Percentiles rank a stretch among this genome's conserved stretches.
Conservation (phyloP, 2,113 vertebrate genomes). For the Pachyramphus minor region DNA sequence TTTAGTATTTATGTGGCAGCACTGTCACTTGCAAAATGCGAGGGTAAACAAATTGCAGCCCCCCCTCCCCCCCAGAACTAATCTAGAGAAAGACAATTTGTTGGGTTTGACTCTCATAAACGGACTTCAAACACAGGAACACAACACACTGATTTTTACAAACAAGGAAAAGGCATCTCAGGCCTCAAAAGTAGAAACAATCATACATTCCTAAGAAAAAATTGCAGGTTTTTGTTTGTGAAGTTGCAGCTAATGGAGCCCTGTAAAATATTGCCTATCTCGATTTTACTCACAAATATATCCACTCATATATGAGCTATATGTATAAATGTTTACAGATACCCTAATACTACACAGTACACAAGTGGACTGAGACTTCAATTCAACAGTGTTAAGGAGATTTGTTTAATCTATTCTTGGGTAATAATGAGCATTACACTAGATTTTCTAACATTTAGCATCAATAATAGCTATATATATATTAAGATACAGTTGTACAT, state of each 20-base stretch:
- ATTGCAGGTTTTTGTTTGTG: background rate
- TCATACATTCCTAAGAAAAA: background rate
- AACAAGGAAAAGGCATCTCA: background rate
- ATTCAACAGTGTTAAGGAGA: background rate
- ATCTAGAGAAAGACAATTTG: background rate
- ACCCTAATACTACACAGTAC: background rate
- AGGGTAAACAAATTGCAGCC: background rate
- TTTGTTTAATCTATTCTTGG: background rate
- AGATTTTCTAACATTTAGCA: background rate
- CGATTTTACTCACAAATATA: background rate
- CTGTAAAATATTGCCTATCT: background rate
- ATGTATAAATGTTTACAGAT: background rate
- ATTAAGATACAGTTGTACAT: background rate
- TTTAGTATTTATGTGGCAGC: background rate
- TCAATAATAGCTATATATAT: background rate
- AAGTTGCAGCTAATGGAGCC: background rate
- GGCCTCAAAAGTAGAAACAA: background rate
- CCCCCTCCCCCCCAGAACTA: fast-evolving
- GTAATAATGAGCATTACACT: background rate
- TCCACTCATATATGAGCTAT: fast-evolving
- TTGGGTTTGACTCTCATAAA: background rate
- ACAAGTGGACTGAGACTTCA: background rate
- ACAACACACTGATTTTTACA: background rate
- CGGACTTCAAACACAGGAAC: background rate
- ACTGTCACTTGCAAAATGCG: background rate